These are phyloP conservation scores for Isurus oxyrinchus DNA, from an alignment of 2,113 vertebrate species.

Conservation along the genomic window DNA sequence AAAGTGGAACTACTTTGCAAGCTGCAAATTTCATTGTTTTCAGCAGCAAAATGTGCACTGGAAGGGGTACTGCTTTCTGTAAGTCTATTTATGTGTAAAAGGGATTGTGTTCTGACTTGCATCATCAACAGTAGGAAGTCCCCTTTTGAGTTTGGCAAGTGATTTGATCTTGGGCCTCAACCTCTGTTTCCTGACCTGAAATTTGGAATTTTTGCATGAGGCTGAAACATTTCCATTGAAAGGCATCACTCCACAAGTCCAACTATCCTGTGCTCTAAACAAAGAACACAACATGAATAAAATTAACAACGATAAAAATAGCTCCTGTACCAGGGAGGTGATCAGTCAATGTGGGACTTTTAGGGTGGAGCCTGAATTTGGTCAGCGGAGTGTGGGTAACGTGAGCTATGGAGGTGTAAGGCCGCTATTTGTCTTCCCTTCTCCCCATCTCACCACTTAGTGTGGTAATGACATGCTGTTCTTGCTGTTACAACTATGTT, in stretches of 20 bases:
- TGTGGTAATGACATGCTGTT: background rate
- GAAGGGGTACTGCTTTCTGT: background rate
- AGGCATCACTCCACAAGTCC: background rate
- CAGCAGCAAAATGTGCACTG: background rate
- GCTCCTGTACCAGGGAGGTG: background rate
- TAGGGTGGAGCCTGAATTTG: background rate
- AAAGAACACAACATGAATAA: background rate
- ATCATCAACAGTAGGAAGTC: background rate
- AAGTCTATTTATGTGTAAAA: background rate
- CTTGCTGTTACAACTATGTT: background rate
- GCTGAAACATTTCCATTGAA: background rate
- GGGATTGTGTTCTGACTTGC: background rate
- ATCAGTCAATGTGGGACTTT: background rate
- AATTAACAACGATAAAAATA: background rate
- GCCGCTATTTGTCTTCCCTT: background rate
- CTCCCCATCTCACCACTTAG: background rate
- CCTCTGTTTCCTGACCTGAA: background rate
- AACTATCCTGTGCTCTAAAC: background rate
- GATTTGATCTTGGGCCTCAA: background rate
- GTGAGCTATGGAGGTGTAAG: background rate
- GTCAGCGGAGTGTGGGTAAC: background rate
- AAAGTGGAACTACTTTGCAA: background rate
- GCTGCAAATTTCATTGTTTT: background rate
- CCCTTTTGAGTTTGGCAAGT: background rate
- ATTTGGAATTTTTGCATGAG: background rate